Base-by-base conservation (phyloP, 2,888 invertebrate species). In the Koerneria pararmatus region DNA sequence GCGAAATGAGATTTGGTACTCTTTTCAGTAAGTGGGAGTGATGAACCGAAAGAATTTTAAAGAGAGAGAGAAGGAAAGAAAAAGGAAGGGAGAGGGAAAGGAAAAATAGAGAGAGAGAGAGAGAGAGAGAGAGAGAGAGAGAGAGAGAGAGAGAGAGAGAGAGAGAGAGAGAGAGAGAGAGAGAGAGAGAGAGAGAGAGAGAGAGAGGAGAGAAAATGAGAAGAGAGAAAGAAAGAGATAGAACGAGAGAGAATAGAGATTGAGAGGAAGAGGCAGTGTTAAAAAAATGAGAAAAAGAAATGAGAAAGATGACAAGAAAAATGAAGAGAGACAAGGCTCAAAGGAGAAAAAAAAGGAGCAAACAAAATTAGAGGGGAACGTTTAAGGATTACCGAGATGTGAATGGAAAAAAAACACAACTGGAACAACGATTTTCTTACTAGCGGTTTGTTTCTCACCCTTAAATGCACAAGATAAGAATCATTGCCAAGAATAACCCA, bases 51-150 rank as follows among this genome's bases (percentile, higher is more conserved):
- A n/a, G n/a, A n/a, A n/a, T n/a, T n/a, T n/a, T n/a, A n/a, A n/a
- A n/a, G n/a, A n/a, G n/a, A n/a, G n/a, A n/a, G n/a, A n/a, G n/a
- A n/a, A n/a, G 53, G 1, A 19, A 19, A 27, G 53, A 53, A 31
- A 53, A 31, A 53, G 53, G 3, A 27, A 19, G 53, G 3, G 3
- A 27, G 31, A 53, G 51, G 24, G 51, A 24, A n/a, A 27, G 24
- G 51, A 53, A 8, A 24, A 24, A n/a, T 15, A 32, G 24, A 15
- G 59, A 46, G 59, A 46, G 59, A 6, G 37, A 27, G 8, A 27
- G n/a, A 34, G 56, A 3, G 56, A 56, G 34, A 56, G 56, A 2
- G 56, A 56, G 32, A 56, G 56, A 22, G 56, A 11, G 22, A 56
- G 56, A 15, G 3, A 22, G n/a, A 58, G 27, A 4, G 37, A 3